Base-by-base conservation (phyloP, 2,888 invertebrate genomes). In the Drosophila nr. perissopoda region DNA sequence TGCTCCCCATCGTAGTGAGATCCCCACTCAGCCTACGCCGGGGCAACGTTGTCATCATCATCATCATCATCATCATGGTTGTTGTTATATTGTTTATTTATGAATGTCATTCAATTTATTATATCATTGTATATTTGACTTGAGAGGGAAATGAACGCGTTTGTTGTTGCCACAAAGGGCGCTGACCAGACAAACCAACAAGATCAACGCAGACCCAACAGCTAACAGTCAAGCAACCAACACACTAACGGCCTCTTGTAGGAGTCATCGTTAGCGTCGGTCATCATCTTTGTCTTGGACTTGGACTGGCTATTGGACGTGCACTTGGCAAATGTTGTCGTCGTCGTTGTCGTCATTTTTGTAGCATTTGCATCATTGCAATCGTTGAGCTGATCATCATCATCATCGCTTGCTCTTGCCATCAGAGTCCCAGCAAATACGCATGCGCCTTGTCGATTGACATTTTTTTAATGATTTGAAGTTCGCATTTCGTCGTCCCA, bases 91-190 rank as follows among this genome's bases (percentile, higher is more conserved):
- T 91, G 87, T 91, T 91, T 91, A 91, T 91, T 91, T 91, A 92
- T 92, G 91, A 91, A 91, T 92, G 91, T 91, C 91, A 90, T 92
- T 91, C 91, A 91, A 91, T 91, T 91, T 91, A 92, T 91, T 91
- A 91, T 91, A 89, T 87, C 83, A 82, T 79, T 90, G 83, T 79
- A 81, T 87, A 84, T 85, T 84, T 86, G 81, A 83, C 84, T 88
- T 85, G 91, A 91, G 91, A 91, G 90, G 91, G 91, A 91, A 91
- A 91, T 91, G 91, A 89, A 84, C 87, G 85, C 86, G 86, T 91
- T 87, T 84, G 78, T 76, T 81, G 78, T 69, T 76, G 79, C 56
- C 65, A 59, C 69, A 77, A 80, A 86, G 87, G 82, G 74, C 85
- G 75, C 84, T 87, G 83, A 87, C 84, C 83, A 84, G 82, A 69